Evolutionary conservation across 2,888 invertebrate species (phyloP).

Genomic region (Beris morrisii): DNA sequence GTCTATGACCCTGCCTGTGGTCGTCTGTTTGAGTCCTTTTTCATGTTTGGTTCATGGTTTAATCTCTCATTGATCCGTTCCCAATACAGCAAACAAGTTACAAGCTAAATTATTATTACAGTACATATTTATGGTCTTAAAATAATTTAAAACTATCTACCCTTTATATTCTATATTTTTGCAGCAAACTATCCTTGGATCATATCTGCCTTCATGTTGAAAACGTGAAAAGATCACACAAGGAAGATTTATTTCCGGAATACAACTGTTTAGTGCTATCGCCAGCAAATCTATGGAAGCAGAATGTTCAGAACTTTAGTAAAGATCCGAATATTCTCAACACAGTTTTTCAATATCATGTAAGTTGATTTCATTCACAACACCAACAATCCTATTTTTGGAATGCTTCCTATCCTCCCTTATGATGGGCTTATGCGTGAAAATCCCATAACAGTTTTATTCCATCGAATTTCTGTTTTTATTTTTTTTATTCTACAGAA

Average conservation of each 20-base stretch:
- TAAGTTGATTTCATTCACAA: conserved; percentile 52
- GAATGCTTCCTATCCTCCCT: too few relatives aligned
- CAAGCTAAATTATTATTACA: too few relatives aligned
- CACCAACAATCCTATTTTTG: not conserved
- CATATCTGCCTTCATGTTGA: conserved; percentile 86
- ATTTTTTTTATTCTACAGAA: conserved; percentile 58
- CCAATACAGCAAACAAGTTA: too few relatives aligned
- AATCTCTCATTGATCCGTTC: too few relatives aligned
- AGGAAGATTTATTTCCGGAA: conserved; percentile 76
- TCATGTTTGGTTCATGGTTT: too few relatives aligned
- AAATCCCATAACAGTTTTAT: too few relatives aligned
- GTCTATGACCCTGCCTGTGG: too few relatives aligned
- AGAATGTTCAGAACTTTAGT: conserved; percentile 76
- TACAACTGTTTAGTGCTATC: conserved; percentile 90
- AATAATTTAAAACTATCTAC: too few relatives aligned
- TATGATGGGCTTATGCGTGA: too few relatives aligned
- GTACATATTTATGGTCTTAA: too few relatives aligned
- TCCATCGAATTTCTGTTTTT: too few relatives aligned
- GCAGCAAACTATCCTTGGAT: conserved; percentile 70
- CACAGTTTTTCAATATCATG: conserved; percentile 83
- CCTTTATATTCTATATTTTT: conserved; percentile 42
- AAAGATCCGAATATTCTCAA: conserved; percentile 77
- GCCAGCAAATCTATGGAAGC: conserved; percentile 92
- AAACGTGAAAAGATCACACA: conserved; percentile 67
- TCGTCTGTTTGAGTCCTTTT: too few relatives aligned